These are phyloP conservation scores for Cheiracanthium punctorium DNA, from an alignment of 2,888 invertebrate species.

Conservation along the genomic window DNA sequence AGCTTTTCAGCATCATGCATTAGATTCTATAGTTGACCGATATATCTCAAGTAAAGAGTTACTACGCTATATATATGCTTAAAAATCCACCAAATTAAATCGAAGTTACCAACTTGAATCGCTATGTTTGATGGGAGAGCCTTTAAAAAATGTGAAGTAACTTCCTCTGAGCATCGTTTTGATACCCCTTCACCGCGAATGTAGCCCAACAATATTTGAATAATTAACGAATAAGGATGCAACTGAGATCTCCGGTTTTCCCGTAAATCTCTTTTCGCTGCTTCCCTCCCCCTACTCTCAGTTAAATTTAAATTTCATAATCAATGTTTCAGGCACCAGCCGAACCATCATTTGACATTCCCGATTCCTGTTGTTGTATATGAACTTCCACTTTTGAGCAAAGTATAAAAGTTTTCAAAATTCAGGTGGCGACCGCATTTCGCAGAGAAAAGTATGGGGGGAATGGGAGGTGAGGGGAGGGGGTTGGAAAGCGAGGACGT, in stretches of 20 bases:
- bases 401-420: constrained; percentile 56
- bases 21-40: too few relatives aligned
- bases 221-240: background rate
- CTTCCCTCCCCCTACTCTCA: background rate
- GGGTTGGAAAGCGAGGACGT: too few relatives aligned
- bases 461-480: too few relatives aligned
- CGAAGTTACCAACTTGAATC: too few relatives aligned
- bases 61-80: too few relatives aligned
- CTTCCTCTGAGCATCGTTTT: too few relatives aligned
- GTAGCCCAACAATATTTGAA: background rate
- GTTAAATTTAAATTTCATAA: constrained; percentile 3
- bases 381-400: constrained; percentile 16
- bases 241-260: background rate
- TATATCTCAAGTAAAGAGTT: too few relatives aligned
- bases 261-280: background rate
- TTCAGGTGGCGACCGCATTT: constrained; percentile 55
- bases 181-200: too few relatives aligned
- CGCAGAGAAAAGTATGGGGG: constrained; percentile 21
- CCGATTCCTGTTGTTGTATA: constrained; percentile 3
- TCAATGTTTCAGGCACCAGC: background rate
- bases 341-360: constrained; percentile 5
- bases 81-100: too few relatives aligned
- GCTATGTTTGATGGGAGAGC: too few relatives aligned
- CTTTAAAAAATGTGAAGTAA: too few relatives aligned
- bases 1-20: too few relatives aligned